phyloP scores from a whole-genome alignment of 1,140 invertebrate genomes.

The Danaus melanippus region DNA sequence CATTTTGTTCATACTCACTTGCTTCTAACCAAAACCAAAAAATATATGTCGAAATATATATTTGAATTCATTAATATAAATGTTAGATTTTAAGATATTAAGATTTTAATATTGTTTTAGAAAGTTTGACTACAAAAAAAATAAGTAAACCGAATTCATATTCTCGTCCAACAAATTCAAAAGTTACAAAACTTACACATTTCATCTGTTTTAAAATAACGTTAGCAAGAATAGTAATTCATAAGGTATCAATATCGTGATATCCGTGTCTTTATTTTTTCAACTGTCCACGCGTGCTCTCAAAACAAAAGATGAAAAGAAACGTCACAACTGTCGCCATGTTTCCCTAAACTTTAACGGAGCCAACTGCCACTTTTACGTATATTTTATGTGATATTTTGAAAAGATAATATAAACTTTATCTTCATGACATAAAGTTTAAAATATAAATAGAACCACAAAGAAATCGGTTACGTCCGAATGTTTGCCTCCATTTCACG shows the following conservation, averaged over 20 bases:
- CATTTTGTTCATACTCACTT: not conserved
- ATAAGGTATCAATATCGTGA: slow-evolving; percentile 9
- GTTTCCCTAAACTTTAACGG: slow-evolving; percentile 40
- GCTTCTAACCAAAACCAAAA: no score
- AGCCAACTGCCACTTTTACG: slow-evolving; percentile 26
- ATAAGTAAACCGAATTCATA: no score
- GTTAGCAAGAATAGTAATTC: no score
- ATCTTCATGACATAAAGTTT: slow-evolving; percentile 28
- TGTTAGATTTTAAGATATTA: no score
- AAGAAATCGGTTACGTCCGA: slow-evolving; percentile 15
- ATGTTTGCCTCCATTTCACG: slow-evolving; percentile 32
- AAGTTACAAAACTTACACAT: no score
- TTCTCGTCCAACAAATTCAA: no score
- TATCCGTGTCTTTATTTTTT: slow-evolving; percentile 37
- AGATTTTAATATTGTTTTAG: no score
- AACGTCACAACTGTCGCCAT: slow-evolving; percentile 50
- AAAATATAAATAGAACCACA: slow-evolving; percentile 20
- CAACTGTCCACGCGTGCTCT: slow-evolving; percentile 54
- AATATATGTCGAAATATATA: no score
- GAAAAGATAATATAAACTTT: slow-evolving; percentile 14
- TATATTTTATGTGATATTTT: slow-evolving; percentile 21
- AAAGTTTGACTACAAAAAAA: no score
- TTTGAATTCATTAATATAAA: no score
- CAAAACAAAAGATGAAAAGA: slow-evolving; percentile 44
- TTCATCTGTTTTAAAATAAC: no score